Conservation (phyloP, 2,113 vertebrate genomes). For the Himantopus leucocephalus region DNA sequence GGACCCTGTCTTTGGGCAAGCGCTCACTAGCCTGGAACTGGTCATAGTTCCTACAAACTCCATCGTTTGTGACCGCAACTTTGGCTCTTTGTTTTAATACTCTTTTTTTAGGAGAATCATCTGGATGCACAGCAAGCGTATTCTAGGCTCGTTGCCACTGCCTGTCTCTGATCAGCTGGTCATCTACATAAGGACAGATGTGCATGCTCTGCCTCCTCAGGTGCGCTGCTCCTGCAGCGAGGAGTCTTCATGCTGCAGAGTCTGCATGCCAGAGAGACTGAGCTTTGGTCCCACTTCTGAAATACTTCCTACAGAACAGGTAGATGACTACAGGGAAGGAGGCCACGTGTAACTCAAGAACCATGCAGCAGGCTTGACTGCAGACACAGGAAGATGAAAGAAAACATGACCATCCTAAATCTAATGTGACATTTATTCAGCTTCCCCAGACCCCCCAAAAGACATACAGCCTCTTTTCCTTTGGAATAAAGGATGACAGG, state of each 20-base stretch:
- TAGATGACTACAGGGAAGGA: not conserved
- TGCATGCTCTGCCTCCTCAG: not conserved
- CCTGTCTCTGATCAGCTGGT: not conserved
- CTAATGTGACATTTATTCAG: not conserved
- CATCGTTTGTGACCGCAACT: not conserved
- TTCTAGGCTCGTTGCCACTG: not conserved
- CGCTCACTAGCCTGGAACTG: constrained; percentile 1
- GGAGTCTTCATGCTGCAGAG: not conserved
- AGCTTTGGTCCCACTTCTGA: not conserved
- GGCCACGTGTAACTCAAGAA: not conserved
- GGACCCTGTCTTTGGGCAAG: not conserved
- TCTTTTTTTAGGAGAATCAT: not conserved
- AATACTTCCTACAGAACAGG: not conserved
- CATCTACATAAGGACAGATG: not conserved
- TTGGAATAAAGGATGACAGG: not conserved
- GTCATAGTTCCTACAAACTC: not conserved
- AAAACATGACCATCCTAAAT: not conserved
- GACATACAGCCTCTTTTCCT: not conserved
- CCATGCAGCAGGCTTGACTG: not conserved
- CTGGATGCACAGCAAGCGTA: not conserved
- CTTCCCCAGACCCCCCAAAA: not conserved
- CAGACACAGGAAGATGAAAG: not conserved
- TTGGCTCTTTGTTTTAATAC: not conserved
- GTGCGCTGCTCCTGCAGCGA: not conserved
- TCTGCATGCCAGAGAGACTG: not conserved